Evolutionary conservation across 2,113 vertebrate genomes (phyloP), one percentile per base, ranked within the genome.

Genomic region (Carlito syrichta): DNA sequence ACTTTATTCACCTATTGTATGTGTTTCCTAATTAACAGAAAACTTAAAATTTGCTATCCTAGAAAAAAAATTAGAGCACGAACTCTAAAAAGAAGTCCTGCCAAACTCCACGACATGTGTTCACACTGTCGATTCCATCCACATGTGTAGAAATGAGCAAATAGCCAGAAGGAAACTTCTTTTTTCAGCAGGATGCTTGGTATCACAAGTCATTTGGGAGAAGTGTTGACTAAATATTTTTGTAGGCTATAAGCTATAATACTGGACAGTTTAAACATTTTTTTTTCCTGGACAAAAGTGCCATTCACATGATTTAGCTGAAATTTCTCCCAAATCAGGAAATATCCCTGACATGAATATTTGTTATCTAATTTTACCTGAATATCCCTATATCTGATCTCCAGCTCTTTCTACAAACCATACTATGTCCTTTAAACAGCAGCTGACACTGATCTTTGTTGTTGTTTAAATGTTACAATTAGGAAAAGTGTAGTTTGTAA

Each of bases 381-480:
- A 77, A 56, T 48, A 68, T 45, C 16, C 63, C n/a, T 84, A 63
- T 58, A 30, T 43, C 4, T 78, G 32, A 12, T 85, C 27, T 25
- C 38, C 43, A 40, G 25, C 30, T 87, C 35, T 66, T 95, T 91
- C 52, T 92, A 79, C 11, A 68, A 52, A 79, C 50, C 25, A 58
- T 50, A 58, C 8, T 52, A 45, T 89, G 92, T 81, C n/a, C 48
- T 20, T 48, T 69, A 23, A 94, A 82, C 11, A 69, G 6, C 38
- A 45, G 10, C 62, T 81, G 68, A 71, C 35, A 48, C 25, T 76
- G 30, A n/a, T 66, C 48, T 77, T 56, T 45, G 11, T 85, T 85
- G 22, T 86, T 91, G 2, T 96, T 97, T 96, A 96, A 98, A 97
- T 60, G 45, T 94, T 97, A 56, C 66, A 97, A 98, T 98, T 98